Base-by-base conservation (phyloP, 1,140 invertebrate genomes). In the Pomphorhynchus laevis region DNA sequence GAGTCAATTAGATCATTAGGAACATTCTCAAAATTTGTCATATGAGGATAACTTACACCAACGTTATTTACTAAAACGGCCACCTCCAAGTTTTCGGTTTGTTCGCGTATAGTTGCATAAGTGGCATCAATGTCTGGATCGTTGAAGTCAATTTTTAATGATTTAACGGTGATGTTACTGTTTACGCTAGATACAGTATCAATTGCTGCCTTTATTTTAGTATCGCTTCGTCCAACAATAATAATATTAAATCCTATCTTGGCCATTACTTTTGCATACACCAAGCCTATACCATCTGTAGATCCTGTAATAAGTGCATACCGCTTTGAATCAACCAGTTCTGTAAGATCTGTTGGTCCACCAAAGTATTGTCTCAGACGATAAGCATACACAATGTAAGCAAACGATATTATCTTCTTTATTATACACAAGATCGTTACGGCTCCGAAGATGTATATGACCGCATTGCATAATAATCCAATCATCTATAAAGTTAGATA, bases 51-150 rank as follows among this genome's bases (percentile, higher is more conserved):
- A 38, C 72, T 75, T 44, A 76, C 68, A 3, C 82, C 84, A 1
- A 86, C 80, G 61, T 91, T 93, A 55, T 95, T 95, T 4, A 93
- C 67, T 8, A 91, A 60, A 14, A 80, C 69, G 1, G 75, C 79
- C 43, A 89, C 69, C 51, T 89, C 75, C 2, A 91, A 58, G 2
- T 67, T 70, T 20, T 52, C 41, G 12, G 80, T 62, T 39, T 71
- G 64, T 46, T 67, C 66, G 20, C 66, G 61, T 35, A 86, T 74
- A 39, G 64, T 65, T 0, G 67, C 58, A 51, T 75, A 86, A 27
- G 79, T 70, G 9, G 63, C 57, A 2, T 65, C 61, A 4, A 40
- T 3, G 53, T 66, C 45, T 44, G 65, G 57, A 4, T 4, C 14
- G 11, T 69, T 70, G 52, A 86, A 80, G 54, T 89, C 75, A 16